These are phyloP conservation scores for Drosophila tristis DNA, from an alignment of 1,140 invertebrate genomes.

Conservation along the genomic window DNA sequence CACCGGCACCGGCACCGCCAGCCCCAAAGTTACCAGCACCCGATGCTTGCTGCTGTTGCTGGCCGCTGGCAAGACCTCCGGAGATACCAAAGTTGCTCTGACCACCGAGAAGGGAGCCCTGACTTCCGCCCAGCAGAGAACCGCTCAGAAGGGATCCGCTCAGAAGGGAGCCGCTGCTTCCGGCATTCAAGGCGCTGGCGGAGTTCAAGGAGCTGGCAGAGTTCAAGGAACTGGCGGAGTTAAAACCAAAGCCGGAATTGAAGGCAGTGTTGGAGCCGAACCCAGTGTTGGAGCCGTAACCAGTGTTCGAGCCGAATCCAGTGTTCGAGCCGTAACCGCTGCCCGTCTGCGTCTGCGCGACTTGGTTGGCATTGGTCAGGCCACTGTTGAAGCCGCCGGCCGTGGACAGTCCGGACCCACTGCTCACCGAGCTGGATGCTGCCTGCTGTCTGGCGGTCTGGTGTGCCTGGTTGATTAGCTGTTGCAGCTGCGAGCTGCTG, in stretches of 20 bases:
- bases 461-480: constrained; percentile 63
- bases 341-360: constrained; percentile 29
- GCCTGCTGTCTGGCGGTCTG: constrained; percentile 57
- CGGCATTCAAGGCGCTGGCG: constrained; percentile 43
- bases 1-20: constrained; percentile 36
- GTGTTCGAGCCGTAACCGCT: constrained; percentile 23
- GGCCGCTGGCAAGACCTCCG: constrained; percentile 22
- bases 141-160: constrained; percentile 14
- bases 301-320: constrained; percentile 29
- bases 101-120: constrained; percentile 35
- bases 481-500: constrained; percentile 45
- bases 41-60: constrained; percentile 15
- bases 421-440: constrained; percentile 19
- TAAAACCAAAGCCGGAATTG: constrained; percentile 39
- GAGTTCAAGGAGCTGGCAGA: constrained; percentile 34
- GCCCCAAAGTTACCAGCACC: constrained; percentile 51
- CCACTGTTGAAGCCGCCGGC: constrained; percentile 19
- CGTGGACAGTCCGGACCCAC: constrained; percentile 28
- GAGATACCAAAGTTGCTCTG: constrained; percentile 36
- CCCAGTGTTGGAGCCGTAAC: background rate
- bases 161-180: constrained; percentile 37
- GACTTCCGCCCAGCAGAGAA: constrained; percentile 35
- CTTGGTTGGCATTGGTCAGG: background rate
- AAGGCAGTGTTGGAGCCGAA: constrained; percentile 7
- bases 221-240: constrained; percentile 50